Evolutionary conservation across 2,888 invertebrate genomes (phyloP).

Genomic region (Sicus ferrugineus): DNA sequence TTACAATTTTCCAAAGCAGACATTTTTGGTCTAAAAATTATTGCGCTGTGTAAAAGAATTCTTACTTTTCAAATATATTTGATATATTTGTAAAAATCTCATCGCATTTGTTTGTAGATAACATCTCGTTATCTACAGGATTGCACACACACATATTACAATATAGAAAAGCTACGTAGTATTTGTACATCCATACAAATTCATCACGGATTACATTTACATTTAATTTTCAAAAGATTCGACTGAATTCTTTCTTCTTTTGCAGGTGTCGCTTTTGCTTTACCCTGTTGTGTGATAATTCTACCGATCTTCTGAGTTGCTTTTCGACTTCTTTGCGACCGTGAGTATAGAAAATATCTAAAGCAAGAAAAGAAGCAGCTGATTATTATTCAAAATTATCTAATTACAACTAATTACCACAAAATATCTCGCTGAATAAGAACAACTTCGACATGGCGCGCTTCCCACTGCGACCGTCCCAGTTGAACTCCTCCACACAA

Average conservation of each 20-base stretch:
- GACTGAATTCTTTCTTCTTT: neutral
- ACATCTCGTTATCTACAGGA: too few relatives aligned
- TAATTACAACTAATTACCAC: conserved; percentile 1
- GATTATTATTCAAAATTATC: neutral
- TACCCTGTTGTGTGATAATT: conserved; percentile 17
- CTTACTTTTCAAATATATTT: too few relatives aligned
- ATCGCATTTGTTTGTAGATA: too few relatives aligned
- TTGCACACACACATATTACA: too few relatives aligned
- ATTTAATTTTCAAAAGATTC: too few relatives aligned
- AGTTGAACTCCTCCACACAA: conserved; percentile 21
- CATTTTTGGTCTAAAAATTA: too few relatives aligned
- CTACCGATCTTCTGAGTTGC: conserved; percentile 17
- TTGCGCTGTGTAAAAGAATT: too few relatives aligned
- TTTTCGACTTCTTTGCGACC: conserved; percentile 15
- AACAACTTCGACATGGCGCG: conserved; percentile 21
- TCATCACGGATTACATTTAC: too few relatives aligned
- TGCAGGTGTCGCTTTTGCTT: conserved; percentile 9
- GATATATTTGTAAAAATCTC: too few relatives aligned
- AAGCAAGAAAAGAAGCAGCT: neutral
- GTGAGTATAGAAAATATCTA: conserved; percentile 2
- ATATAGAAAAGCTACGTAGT: too few relatives aligned
- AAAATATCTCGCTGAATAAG: conserved; percentile 18
- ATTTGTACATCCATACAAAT: too few relatives aligned
- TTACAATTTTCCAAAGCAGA: too few relatives aligned
- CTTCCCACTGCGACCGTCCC: conserved; percentile 24